A percentile compares a stretch with the other conserved stretches of the same genome.
These are phyloP conservation scores for Alosa alosa DNA, from an alignment of 2,113 vertebrate genomes.

Conservation along the genomic window DNA sequence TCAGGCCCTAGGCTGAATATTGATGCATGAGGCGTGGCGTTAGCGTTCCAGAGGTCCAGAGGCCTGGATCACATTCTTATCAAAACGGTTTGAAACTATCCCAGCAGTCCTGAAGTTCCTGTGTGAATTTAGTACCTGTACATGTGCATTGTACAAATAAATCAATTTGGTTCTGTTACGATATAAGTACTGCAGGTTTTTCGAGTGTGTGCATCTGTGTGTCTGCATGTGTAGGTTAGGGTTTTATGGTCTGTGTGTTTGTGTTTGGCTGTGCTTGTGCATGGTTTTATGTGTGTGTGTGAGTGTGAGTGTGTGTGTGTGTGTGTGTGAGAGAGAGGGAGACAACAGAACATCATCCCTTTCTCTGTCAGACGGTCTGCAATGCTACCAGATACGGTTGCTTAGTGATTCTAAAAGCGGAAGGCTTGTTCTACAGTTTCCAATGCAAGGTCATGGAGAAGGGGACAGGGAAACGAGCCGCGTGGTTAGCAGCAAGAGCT, in stretches of 20 bases:
- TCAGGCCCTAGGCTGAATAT: not conserved
- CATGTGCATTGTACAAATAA: not conserved
- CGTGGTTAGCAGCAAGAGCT: not conserved
- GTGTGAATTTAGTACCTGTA: not conserved
- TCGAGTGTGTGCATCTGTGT: not conserved
- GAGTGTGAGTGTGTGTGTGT: not conserved
- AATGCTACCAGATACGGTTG: conserved; percentile 1
- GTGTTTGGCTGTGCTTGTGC: not conserved
- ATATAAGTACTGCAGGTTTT: no score
- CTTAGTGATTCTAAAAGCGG: no score
- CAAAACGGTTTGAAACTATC: no score
- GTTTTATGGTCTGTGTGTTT: not conserved
- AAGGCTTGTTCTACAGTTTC: not conserved
- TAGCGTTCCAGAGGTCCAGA: not conserved
- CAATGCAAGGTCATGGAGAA: not conserved
- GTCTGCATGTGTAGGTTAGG: not conserved
- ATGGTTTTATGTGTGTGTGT: not conserved
- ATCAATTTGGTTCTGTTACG: no score
- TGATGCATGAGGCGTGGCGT: not conserved
- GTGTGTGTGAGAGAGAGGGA: not conserved
- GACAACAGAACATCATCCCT: not conserved
- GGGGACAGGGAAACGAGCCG: not conserved
- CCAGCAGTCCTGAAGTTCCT: not conserved
- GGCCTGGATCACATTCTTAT: not conserved
- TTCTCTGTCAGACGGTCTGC: not conserved